Evolutionary conservation across 2,797 vertebrate genomes (phyloP), one percentile per base, ranked within the genome.

Genomic region (Lemur catta): DNA sequence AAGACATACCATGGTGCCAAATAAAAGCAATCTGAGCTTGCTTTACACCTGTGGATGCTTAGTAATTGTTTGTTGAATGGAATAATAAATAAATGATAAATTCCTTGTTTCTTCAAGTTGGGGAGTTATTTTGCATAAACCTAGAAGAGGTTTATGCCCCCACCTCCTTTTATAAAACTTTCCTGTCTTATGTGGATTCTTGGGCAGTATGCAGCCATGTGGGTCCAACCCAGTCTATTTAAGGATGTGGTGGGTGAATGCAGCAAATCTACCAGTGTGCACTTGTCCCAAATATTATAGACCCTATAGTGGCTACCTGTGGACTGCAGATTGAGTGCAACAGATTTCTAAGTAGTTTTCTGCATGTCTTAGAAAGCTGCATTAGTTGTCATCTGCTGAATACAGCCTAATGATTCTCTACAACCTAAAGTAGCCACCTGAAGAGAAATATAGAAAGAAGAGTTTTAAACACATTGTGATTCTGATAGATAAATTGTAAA

Each of bases 41-140:
- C 28, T 91, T 91, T 52, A 65, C 4, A 79, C 20, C n/a, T 80
- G 0, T 38, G n/a, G 43, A 55, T 88, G 46, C 12, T 81, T 30
- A 76, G 24, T 80, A 69, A 82, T 91, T 96, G 59, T 84, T 72
- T 80, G 46, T 75, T 57, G 30, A 91, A 33, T 69, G 35, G 41
- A 72, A 79, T 67, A 79, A 91, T 84, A 48, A 94, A 67, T 92
- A 81, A 74, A 92, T 81, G 26, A 50, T 46, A 82, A n/a, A 74
- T 84, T 74, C 24, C 55, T 50, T 38, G 38, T 38, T 38, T 93
- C 38, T 59, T 26, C 14, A 84, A 41, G 20, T 48, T 48, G n/a
- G 22, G 13, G 35, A 74, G 35, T 59, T 96, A n/a, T 15, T 97
- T 91, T 65, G 65, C 24, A 79, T 69, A 94, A 30, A 76, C 15